Evolutionary conservation across 2,888 invertebrate species (phyloP).

Genomic region (Heliconius cydno): DNA sequence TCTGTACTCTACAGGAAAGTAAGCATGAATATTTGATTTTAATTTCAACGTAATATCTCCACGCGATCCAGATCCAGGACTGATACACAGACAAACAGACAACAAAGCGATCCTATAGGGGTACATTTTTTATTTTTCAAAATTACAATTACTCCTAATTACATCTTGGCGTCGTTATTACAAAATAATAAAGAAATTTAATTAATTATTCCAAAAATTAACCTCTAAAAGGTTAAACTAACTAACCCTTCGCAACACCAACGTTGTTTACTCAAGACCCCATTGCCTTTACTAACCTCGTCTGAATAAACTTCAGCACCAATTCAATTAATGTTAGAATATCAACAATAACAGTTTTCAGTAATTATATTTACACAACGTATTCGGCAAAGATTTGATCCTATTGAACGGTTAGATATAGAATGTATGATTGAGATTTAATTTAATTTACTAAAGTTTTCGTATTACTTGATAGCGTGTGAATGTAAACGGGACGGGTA

Average conservation of each 20-base stretch:
- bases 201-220: slow-evolving; percentile 4
- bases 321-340: slow-evolving; percentile 77
- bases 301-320: slow-evolving; percentile 75
- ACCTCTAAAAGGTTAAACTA: slow-evolving; percentile 2
- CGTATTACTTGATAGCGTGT: not conserved
- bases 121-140: too few relatives aligned
- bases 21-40: too few relatives aligned
- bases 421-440: not conserved
- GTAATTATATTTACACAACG: slow-evolving; percentile 72
- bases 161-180: not conserved
- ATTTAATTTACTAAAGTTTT: not conserved
- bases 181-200: slow-evolving; percentile 45
- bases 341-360: slow-evolving; percentile 78
- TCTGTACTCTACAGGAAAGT: too few relatives aligned
- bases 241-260: not conserved
- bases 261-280: slow-evolving; percentile 75
- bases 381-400: slow-evolving; percentile 56
- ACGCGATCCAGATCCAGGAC: too few relatives aligned
- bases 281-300: slow-evolving; percentile 72
- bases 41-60: too few relatives aligned
- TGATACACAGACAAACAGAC: too few relatives aligned
- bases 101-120: too few relatives aligned
- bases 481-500: too few relatives aligned
- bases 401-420: slow-evolving; percentile 50
- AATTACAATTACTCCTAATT: too few relatives aligned